Conservation (phyloP, 2,888 invertebrate species). For the Drosophila histrio region DNA sequence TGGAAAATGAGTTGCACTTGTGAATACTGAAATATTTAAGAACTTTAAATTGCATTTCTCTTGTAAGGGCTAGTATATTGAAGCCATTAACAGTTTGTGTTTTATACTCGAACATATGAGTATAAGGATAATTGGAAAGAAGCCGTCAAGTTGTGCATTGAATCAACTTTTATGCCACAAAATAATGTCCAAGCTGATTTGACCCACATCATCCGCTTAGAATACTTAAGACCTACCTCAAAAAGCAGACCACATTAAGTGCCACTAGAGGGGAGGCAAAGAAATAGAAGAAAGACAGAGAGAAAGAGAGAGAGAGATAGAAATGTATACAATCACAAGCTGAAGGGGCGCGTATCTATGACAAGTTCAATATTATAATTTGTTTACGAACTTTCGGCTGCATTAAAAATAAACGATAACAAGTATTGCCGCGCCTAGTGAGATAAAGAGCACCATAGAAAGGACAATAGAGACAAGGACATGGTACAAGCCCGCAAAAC, state of each 20-base stretch:
- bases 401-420: conserved; percentile 73
- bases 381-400: conserved; percentile 74
- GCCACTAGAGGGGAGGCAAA: background rate
- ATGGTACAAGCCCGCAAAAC: conserved; percentile 60
- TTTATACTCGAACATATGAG: background rate
- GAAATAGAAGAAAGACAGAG: background rate
- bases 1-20: background rate
- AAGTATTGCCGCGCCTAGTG: conserved; percentile 58
- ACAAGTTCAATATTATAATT: conserved; percentile 79
- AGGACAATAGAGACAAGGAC: conserved; percentile 10
- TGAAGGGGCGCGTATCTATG: conserved; percentile 67
- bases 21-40: background rate
- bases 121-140: conserved; percentile 32
- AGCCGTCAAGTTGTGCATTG: conserved; percentile 5
- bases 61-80: background rate
- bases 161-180: conserved; percentile 40
- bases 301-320: background rate
- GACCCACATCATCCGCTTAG: conserved; percentile 56
- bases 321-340: background rate
- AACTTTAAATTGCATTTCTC: background rate
- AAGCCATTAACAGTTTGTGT: background rate
- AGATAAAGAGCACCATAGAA: conserved; percentile 43
- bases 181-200: conserved; percentile 50
- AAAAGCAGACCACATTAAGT: conserved; percentile 20
- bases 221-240: conserved; percentile 61